Base-by-base conservation (phyloP, 2,113 vertebrate species). In the Nibea albiflora region DNA sequence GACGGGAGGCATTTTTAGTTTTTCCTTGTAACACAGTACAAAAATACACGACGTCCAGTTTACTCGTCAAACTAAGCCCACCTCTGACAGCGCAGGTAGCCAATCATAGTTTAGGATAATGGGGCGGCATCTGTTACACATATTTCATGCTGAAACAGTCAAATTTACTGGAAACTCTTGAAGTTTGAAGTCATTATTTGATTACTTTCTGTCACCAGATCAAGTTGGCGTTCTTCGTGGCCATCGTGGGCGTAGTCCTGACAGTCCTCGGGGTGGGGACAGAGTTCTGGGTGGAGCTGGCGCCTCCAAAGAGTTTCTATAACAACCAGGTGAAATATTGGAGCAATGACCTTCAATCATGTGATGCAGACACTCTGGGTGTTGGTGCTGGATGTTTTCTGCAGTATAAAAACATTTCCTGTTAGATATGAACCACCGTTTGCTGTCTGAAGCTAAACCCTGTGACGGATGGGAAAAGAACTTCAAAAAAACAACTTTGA, bases 281-380 rank as follows among this genome's bases (percentile, higher is more conserved):
- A 0, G 97, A 98, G 89, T 98, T 97, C 90, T 98, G 97, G 96
- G 96, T 96, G 91, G 96, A 98, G 74, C 93, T 98, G 68, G 87
- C 94, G 14, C 95, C 96, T 0, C 86, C 94, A 19, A 96, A 95
- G 81, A 87, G 57, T 79, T 96, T 94, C 88, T 91, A 95, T 19
- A 93, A 92, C 93, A 97, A 96, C 15, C 90, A 93, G 92, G 93
- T 94, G 50, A 81, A 39, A 14, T 9, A 4, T 2, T 19, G 3
- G 1, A 53, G 16, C 15, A 4, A n/a, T 6, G 5, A 47, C 24
- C 58, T 26, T 5, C 4, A 10, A 35, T 39, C 61, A 52, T 42
- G 3, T 4, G 9, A 5, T 24, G 24, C 28, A 35, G 31, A 62
- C 4, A 14, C 19, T 14, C 3, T 35, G 5, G 14, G 56, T 46